phyloP scores from a whole-genome alignment of 2,888 invertebrate species.

The Andrena chrysosceles region DNA sequence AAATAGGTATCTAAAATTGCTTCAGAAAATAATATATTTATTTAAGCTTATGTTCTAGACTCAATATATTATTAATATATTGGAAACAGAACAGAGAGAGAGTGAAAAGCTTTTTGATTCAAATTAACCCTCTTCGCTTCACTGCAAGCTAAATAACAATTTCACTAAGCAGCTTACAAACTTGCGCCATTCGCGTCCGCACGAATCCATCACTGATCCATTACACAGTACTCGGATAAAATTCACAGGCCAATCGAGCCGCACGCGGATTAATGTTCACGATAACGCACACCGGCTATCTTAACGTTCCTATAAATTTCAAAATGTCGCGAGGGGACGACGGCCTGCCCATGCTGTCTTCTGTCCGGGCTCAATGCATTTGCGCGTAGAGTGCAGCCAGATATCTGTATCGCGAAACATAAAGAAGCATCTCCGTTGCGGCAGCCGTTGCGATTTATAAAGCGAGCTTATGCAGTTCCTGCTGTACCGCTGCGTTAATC shows the following conservation, averaged over 20 bases:
- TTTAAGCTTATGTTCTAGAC: too few relatives aligned
- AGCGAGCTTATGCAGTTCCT: slow-evolving; percentile 18
- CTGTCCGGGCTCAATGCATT: slow-evolving; percentile 11
- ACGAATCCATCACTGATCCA: neutral
- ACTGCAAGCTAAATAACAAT: neutral
- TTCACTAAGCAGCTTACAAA: neutral
- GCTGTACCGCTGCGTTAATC: slow-evolving; percentile 34
- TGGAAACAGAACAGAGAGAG: too few relatives aligned
- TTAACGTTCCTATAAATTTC: slow-evolving; percentile 50
- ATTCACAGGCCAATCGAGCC: slow-evolving; percentile 35
- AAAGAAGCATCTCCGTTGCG: slow-evolving; percentile 41
- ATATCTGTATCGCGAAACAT: slow-evolving; percentile 44
- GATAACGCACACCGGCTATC: slow-evolving; percentile 44
- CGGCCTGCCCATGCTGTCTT: slow-evolving; percentile 24
- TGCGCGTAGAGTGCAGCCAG: slow-evolving; percentile 21
- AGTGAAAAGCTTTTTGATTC: too few relatives aligned
- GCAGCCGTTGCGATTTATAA: slow-evolving; percentile 27
- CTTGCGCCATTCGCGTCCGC: neutral
- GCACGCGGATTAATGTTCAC: slow-evolving; percentile 42
- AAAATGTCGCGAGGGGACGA: slow-evolving; percentile 32
- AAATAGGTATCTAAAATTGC: too few relatives aligned
- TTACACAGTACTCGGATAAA: slow-evolving; percentile 11
- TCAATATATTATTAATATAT: too few relatives aligned
- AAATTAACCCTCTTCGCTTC: neutral
- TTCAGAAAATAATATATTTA: too few relatives aligned